Conservation (phyloP, 2,888 invertebrate species). For the Adelognathus sp. region DNA sequence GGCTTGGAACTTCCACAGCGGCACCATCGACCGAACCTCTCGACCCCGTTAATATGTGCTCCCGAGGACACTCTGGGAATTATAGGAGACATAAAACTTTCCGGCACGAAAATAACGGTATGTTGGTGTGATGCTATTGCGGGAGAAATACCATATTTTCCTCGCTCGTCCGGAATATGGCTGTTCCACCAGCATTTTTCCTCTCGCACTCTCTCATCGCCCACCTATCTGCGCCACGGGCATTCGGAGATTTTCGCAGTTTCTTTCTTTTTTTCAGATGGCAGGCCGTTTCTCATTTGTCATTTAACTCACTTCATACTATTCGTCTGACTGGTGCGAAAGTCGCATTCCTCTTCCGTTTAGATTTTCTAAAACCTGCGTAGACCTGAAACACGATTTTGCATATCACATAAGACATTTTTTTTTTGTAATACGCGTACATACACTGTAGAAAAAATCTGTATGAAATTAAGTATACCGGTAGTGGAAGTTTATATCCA, state of each 20-base stretch:
- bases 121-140: conserved; percentile 53
- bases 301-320: conserved; percentile 58
- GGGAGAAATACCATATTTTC: conserved; percentile 62
- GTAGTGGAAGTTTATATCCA: no score
- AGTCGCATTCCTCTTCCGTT: conserved; percentile 30
- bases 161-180: conserved; percentile 46
- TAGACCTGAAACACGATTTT: no score
- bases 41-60: conserved; percentile 53
- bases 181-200: conserved; percentile 28
- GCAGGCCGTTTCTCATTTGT: conserved; percentile 51
- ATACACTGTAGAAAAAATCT: no score
- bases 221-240: conserved; percentile 25
- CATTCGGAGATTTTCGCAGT: conserved; percentile 33
- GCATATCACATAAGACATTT: no score
- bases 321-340: conserved; percentile 38
- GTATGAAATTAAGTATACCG: no score
- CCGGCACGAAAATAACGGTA: conserved; percentile 64
- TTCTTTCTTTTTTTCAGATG: conserved; percentile 27
- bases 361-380: no score
- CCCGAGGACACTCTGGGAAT: conserved; percentile 61
- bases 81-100: conserved; percentile 66
- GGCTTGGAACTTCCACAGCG: conserved; percentile 19
- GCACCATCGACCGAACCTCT: conserved; percentile 43
- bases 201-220: conserved; percentile 1
- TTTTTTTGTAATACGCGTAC: no score